phyloP scores from a whole-genome alignment of 2,797 vertebrate species.

The Tauraco hartlaubi region DNA sequence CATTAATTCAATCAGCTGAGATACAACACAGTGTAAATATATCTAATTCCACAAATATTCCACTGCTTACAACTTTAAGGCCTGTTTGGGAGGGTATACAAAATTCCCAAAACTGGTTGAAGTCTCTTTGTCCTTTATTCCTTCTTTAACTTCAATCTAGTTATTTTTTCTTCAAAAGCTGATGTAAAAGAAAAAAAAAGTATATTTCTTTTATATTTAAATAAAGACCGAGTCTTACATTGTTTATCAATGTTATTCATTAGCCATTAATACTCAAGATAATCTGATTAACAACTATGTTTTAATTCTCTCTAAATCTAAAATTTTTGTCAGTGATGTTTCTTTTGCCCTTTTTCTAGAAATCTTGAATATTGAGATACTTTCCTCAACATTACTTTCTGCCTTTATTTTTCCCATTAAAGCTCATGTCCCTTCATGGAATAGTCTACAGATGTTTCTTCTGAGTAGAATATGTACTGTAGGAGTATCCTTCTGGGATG shows the following conservation, averaged over 20 bases:
- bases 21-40: neutral
- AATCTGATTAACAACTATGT: neutral
- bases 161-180: neutral
- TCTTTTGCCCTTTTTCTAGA: neutral
- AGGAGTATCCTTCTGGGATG: neutral
- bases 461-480: neutral
- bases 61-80: neutral
- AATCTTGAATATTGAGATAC: neutral
- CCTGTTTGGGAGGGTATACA: neutral
- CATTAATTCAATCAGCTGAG: neutral
- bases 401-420: neutral
- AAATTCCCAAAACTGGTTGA: neutral
- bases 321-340: neutral
- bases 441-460: neutral
- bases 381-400: neutral
- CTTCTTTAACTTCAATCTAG: neutral
- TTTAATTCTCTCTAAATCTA: neutral
- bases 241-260: neutral
- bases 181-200: neutral
- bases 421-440: neutral
- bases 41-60: neutral
- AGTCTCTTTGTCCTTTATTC: neutral
- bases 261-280: neutral
- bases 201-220: neutral
- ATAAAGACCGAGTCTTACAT: neutral